These are phyloP conservation scores for Lysiphlebus fabarum DNA, from an alignment of 1,140 invertebrate genomes.

Conservation along the genomic window DNA sequence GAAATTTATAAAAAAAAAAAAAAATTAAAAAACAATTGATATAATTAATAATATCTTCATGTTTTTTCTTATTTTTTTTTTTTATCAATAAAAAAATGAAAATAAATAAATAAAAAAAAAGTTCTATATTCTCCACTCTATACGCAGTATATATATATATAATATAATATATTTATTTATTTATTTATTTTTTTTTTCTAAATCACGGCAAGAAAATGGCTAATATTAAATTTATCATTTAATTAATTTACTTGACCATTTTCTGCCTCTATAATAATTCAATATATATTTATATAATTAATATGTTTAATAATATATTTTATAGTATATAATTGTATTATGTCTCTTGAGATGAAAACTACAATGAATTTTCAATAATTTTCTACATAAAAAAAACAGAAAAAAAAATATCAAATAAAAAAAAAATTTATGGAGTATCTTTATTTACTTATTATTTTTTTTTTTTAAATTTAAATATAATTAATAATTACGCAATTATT, in stretches of 20 bases:
- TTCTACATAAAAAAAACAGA: conserved; percentile 35
- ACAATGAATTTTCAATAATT: conserved; percentile 34
- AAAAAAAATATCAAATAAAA: no score
- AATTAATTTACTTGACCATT: not conserved
- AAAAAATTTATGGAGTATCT: conserved; percentile 7
- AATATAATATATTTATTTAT: no score
- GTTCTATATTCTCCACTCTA: no score
- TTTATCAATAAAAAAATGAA: no score
- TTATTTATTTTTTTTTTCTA: no score
- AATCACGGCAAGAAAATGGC: no score
- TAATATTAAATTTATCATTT: not conserved
- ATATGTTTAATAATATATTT: conserved; percentile 33
- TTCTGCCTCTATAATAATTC: conserved; percentile 8
- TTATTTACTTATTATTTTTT: not conserved
- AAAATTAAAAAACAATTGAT: no score
- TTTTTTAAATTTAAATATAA: conserved; percentile 18
- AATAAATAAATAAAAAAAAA: no score
- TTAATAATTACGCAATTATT: conserved; percentile 21
- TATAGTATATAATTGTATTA: conserved; percentile 40
- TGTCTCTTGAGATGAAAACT: conserved; percentile 36
- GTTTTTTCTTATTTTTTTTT: no score
- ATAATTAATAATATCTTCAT: no score
- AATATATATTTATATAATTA: conserved; percentile 16
- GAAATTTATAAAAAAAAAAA: no score
- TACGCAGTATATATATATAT: no score